Base-by-base conservation (phyloP, 2,888 invertebrate genomes). In the Sarcophaga caerulescens region DNA sequence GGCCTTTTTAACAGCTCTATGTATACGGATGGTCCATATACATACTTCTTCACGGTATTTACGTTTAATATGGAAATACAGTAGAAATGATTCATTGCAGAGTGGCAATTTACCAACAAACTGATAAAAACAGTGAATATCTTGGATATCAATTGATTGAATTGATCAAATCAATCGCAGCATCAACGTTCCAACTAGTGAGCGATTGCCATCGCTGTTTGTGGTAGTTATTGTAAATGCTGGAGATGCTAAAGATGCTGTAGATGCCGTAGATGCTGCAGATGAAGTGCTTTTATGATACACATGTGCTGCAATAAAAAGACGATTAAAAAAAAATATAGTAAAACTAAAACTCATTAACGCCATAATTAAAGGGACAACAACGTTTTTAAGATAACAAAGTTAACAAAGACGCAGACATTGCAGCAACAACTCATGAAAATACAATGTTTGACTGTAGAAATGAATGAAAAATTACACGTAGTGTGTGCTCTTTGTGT, bases 331-430 rank as follows among this genome's bases (percentile, higher is more conserved):
- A 66, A 69, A 75, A 35, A 65, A 76, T 88, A 88, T 82, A 88
- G 85, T 88, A 89, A 52, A 12, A 4, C 52, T 52, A 52, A 52
- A 90, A 89, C 89, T 90, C 89, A 90, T 90, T 90, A 90, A 89
- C 89, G 90, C 88, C 88, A 88, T 89, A 90, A 90, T 90, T 89
- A 90, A 90, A 89, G 89, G 87, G 88, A 90, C 89, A 89, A 90
- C 90, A 89, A 87, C 82, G 88, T 88, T 88, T 88, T 87, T 76
- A 87, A 88, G 89, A 90, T 89, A 89, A 89, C 77, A 87, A 82
- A 76, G 47, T 52, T 62, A 71, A 19, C 25, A 52, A 52, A 52
- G 35, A 66, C 44, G 57, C 79, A 87, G 35, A 17, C 62, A 80
- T 79, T 74, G 84, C 66, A 19, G 1, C n/a, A 57, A 35, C 2